Conservation (phyloP, 1,140 invertebrate genomes). For the Campoletis sonorensis region DNA sequence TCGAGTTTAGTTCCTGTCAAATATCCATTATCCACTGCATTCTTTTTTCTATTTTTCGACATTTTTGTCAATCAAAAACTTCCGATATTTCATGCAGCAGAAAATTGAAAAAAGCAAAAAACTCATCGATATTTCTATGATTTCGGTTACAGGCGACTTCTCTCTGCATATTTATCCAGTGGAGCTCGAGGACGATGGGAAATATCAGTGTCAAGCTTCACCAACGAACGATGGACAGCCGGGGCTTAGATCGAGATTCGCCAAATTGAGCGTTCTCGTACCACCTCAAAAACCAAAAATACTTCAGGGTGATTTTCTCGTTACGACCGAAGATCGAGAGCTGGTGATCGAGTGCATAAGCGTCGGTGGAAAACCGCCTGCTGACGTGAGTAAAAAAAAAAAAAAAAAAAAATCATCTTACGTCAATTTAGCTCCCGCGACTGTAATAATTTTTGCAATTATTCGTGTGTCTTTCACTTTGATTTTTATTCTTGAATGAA, state of each 20-base stretch:
- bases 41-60: too few species aligned
- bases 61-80: too few species aligned
- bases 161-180: constrained; percentile 92
- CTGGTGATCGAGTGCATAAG: constrained; percentile 94
- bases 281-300: constrained; percentile 93
- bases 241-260: constrained; percentile 88
- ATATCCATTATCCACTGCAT: too few species aligned
- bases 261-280: constrained; percentile 90
- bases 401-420: too few species aligned
- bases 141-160: constrained; percentile 85
- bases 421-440: too few species aligned
- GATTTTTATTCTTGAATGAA: too few species aligned
- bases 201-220: constrained; percentile 93
- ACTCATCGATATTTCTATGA: background rate
- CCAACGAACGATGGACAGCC: constrained; percentile 84
- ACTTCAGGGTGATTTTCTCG: constrained; percentile 87
- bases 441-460: too few species aligned
- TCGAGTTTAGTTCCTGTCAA: too few species aligned
- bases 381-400: constrained; percentile 91
- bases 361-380: constrained; percentile 92
- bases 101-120: too few species aligned
- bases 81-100: too few species aligned
- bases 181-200: constrained; percentile 92
- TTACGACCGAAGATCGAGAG: constrained; percentile 91
- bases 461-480: too few species aligned